Evolutionary conservation across 2,797 vertebrate species (phyloP).

Genomic region (Molossus molossus): DNA sequence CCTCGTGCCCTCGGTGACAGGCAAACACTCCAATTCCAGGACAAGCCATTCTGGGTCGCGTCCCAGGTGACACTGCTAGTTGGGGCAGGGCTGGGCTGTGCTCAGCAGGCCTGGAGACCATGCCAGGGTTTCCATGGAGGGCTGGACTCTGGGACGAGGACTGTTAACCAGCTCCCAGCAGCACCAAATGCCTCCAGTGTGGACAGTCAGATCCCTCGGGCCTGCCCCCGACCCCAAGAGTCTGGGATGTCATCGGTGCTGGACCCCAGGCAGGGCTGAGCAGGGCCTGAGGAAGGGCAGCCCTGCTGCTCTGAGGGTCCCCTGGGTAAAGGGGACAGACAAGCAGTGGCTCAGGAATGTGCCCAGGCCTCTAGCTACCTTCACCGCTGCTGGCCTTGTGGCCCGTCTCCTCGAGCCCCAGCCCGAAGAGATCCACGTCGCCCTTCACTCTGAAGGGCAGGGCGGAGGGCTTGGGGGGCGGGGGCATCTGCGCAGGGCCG

Average conservation of each 20-base stretch:
- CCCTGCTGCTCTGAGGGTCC: not conserved
- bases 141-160: accelerated
- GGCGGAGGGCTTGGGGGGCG: constrained; percentile 88
- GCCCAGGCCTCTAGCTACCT: not conserved
- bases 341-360: not conserved
- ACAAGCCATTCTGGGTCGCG: not conserved
- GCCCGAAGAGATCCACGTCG: constrained; percentile 95
- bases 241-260: too few relatives aligned
- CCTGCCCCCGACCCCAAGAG: not conserved
- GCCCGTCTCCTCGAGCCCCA: constrained; percentile 93
- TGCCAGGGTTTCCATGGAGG: accelerated
- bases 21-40: not conserved
- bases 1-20: not conserved
- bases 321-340: not conserved
- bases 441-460: constrained; percentile 93
- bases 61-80: not conserved
- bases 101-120: not conserved
- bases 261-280: not conserved
- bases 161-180: too few relatives aligned
- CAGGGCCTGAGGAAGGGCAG: too few relatives aligned
- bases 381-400: constrained; percentile 94
- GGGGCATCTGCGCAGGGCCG: constrained; percentile 85
- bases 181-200: accelerated
- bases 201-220: not conserved
- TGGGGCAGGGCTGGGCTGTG: not conserved